Base-by-base conservation (phyloP, 2,113 vertebrate species). In the Rhipidura dahli region DNA sequence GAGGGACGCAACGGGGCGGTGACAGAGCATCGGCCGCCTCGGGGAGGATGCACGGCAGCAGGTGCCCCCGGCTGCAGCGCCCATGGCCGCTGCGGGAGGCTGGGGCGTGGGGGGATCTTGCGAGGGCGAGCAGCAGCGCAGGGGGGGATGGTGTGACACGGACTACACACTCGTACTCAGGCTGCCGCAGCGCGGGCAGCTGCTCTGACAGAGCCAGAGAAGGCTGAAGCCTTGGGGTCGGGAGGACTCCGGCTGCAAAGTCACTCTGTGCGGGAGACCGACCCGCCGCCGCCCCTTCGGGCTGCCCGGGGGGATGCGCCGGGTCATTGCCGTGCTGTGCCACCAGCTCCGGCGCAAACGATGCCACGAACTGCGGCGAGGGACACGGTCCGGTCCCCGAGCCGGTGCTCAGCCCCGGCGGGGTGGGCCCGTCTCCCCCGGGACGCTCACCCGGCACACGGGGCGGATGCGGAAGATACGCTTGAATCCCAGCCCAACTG, bases 381-480 rank as follows among this genome's bases (percentile, higher is more conserved):
- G 40, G 47, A 27, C 12, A 6, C 10, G 15, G 30, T 4, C 1
- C 5, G 4, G 20, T 13, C 9, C 20, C 50, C 27, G 20, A 84
- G 53, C 8, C 63, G 9, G 3, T 24, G 78, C 7, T 13, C 42
- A 53, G 37, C 24, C 15, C 30, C 54, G 37, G 18, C 28, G 19
- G 44, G 69, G 31, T 13, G 37, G 14, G 33, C 10, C 14, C n/a
- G 6, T 18, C 21, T 45, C 0, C 11, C 35, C 27, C 21, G 16
- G 15, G 23, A 30, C 18, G 22, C 42, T 39, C 47, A 5, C 2
- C 11, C 5, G 31, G 22, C 45, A 24, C 59, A 23, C 4, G 33
- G 60, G 19, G 27, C 1, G 28, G 40, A 24, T 17, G 59, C 3
- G 6, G 35, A 16, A 28, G 10, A 11, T 4, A 4, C 0, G 15